phyloP scores from a whole-genome alignment of 2,888 invertebrate species.

The Schrankia costaestrigalis region DNA sequence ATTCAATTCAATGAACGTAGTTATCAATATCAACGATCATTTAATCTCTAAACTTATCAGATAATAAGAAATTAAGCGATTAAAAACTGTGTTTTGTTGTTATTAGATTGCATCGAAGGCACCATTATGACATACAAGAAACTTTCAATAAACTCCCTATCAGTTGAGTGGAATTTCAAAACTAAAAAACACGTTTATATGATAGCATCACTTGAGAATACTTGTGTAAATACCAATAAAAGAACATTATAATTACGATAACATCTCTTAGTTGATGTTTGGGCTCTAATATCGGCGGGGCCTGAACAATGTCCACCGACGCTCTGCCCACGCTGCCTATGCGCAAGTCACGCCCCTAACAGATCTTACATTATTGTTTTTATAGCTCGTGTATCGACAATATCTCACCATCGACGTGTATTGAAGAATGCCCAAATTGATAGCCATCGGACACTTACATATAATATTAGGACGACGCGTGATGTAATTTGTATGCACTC shows the following conservation, averaged over 20 bases:
- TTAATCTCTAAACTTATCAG: too few species aligned
- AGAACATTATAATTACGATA: conserved; percentile 76
- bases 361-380: conserved; percentile 61
- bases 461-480: conserved; percentile 39
- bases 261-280: conserved; percentile 67
- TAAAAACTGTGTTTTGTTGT: conserved; percentile 8
- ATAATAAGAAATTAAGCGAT: conserved; percentile 21
- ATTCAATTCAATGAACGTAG: too few species aligned
- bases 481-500: conserved; percentile 28
- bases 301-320: conserved; percentile 74
- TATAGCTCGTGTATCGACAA: conserved; percentile 35
- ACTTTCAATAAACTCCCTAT: conserved; percentile 21
- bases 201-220: conserved; percentile 47
- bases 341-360: conserved; percentile 63
- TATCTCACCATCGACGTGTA: conserved; percentile 55
- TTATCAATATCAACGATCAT: too few species aligned
- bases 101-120: conserved; percentile 4
- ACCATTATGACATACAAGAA: conserved; percentile 12
- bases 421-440: conserved; percentile 43
- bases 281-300: conserved; percentile 58
- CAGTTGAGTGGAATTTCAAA: conserved; percentile 22
- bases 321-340: conserved; percentile 70
- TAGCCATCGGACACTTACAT: conserved; percentile 38
- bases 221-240: conserved; percentile 74
- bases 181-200: conserved; percentile 21